Evolutionary conservation across 1,140 invertebrate genomes (phyloP), one percentile per base, ranked within the genome.

Genomic region (Manduca sexta): DNA sequence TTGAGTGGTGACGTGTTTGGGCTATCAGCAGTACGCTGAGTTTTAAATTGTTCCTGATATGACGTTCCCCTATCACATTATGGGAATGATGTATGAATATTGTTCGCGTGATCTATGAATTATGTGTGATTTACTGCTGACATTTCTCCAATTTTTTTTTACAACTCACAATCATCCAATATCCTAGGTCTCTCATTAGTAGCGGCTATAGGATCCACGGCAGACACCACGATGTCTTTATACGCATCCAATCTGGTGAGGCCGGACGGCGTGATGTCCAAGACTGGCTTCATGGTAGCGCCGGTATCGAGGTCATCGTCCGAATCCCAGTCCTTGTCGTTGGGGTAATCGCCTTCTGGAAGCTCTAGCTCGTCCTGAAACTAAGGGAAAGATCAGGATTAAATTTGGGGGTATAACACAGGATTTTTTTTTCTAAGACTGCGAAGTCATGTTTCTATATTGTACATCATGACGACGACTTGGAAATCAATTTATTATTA

Each of bases 141-240:
- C 2, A 21, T 21, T 2, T 21, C 21, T 7, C 7, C 21, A 2
- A 21, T 21, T 21, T 21, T 21, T 7, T 21, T 40, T 11, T 5
- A 11, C 33, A 16, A 69, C 74, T 71, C 53, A 83, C 79, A 62
- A 35, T 78, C 72, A 38, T 76, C 68, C 21, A 81, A 49, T 40
- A 81, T 73, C 51, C 63, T 71, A 0, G 80, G 80, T 13, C 80
- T 52, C 15, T 77, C 72, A 12, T 76, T 76, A 2, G 80, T 84
- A 3, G 76, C 75, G 10, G 74, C 74, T 8, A 81, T 58, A 12
- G 68, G 64, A 14, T 81, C 77, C 0, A 64, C 64, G 1, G 74
- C 75, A 0, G 71, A 74, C 11, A 71, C 52, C 6, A 72, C 52
- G 1, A 61, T 55, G 3, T 65, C 54, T 21, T 54, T 58, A 33